Evolutionary conservation across 2,797 vertebrate species (phyloP), one percentile per base, ranked within the genome.

Genomic region (Geotrypetes seraphini): DNA sequence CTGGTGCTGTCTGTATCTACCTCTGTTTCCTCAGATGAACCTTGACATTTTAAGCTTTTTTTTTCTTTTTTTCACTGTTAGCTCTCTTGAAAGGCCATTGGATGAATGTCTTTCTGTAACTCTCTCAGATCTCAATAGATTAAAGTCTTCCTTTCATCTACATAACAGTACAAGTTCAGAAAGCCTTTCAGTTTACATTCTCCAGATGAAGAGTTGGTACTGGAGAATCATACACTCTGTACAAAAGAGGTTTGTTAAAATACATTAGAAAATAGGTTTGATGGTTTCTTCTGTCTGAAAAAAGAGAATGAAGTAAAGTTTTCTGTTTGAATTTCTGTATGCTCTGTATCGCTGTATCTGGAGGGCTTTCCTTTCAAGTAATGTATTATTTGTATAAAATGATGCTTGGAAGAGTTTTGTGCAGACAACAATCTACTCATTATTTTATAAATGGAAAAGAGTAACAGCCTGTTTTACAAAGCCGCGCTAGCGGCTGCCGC

Each of bases 141-240:
- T 55, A 58, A 70, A 78, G 57, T 41, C 53, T 65, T 51, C 57
- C 47, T 71, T 76, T 69, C 63, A 63, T 56, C 66, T 63, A 8
- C 35, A 36, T 36, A 58, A 53, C 33, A 68, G 56, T 49, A 36
- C 41, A 45, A 47, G 36, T 64, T 67, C 50, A 51, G 54, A 70
- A 49, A 60, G 39, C 32, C 63, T 72, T 65, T 47, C 53, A 66
- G 60, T 39, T 43, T 30, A 56, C 54, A 61, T 36, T 60, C 47
- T 67, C 51, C 21, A 57, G 39, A 56, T 57, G 43, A 55, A 54
- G 66, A 66, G 44, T 49, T 47, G 30, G 46, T 24, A 29, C 32
- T 36, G 48, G 31, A 49, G 56, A 65, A 50, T 36, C 27, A 36
- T 38, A 21, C 24, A 10, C 16, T 31, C 28, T 23, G 31, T 8